Evolutionary conservation across 2,797 vertebrate species (phyloP), one percentile per base, ranked within the genome.

Genomic region (Psittacula derbiana): DNA sequence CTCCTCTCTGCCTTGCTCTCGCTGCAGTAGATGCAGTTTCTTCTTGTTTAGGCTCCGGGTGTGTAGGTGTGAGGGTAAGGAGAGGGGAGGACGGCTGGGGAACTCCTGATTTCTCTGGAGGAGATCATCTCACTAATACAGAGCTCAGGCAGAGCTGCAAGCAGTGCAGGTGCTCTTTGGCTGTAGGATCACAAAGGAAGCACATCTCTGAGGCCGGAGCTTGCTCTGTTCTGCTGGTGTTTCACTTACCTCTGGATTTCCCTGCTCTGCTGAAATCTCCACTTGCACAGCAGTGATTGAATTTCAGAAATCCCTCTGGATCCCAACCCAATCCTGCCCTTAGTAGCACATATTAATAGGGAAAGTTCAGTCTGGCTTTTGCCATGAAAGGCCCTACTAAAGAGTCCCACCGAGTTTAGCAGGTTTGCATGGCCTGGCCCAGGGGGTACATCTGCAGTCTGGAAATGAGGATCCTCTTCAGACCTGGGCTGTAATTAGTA

Each of bases 161-260:
- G 80, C 36, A 44, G 30, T 4, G 20, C 11, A 3, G 76, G 8
- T 55, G 74, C 38, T 80, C 43, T 24, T 28, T 47, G 85, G 40
- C 50, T 95, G 27, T 28, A 44, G 80, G 53, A 79, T 52, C 89
- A 61, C 0, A 3, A 44, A 75, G 44, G 44, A 79, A 50, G 41
- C 0, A 3, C 79, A 58, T 67, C 76, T 88, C 66, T 30, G 62
- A 81, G 79, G 40, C 73, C 81, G 72, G 66, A 73, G 28, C 62
- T 91, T 6, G 2, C 49, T 80, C 90, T 74, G 60, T 73, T 89
- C 86, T 82, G 60, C 52, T 84, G 74, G 24, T 88, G 24, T 72
- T 92, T 94, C n/a, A 86, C 85, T 90, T 91, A 86, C 70, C 61
- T 75, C 67, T 57, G 93, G 80, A 81, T 93, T 96, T 91, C 90